phyloP scores from a whole-genome alignment of 2,797 vertebrate genomes.

The Erpetoichthys calabaricus region DNA sequence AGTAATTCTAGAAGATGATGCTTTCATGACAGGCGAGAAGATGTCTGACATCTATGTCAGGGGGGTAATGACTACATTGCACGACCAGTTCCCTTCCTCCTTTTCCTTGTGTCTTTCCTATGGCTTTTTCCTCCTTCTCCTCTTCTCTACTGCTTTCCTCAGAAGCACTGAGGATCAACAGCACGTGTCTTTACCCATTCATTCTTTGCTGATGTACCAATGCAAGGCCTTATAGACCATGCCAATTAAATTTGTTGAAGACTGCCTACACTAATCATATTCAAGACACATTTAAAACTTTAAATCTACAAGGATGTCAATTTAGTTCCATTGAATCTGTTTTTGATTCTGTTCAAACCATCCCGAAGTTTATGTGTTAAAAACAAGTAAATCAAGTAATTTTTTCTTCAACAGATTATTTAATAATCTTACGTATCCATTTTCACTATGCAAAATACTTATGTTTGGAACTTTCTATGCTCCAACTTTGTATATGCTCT shows the following conservation, averaged over 20 bases:
- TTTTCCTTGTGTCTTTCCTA: constrained; percentile 31
- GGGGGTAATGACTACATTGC: constrained; percentile 65
- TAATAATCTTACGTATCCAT: no score
- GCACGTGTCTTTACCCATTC: constrained; percentile 9
- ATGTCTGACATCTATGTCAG: constrained; percentile 83
- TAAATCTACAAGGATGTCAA: no score
- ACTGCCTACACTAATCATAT: no score
- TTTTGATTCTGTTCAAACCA: no score
- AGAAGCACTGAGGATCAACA: constrained; percentile 11
- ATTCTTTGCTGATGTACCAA: not conserved
- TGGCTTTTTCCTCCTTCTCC: constrained; percentile 33
- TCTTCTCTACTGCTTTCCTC: constrained; percentile 8
- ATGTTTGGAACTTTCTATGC: no score
- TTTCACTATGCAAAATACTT: no score
- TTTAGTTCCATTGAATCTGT: no score
- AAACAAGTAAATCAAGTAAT: not conserved
- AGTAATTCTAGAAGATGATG: constrained; percentile 76
- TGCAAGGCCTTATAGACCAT: not conserved
- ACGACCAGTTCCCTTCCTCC: constrained; percentile 19
- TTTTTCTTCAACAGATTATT: not conserved
- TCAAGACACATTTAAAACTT: no score
- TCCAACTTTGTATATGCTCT: no score
- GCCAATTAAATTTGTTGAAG: constrained; percentile 2
- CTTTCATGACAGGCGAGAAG: constrained; percentile 80
- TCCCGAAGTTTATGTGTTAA: not conserved